These are phyloP conservation scores for Phyllopteryx taeniolatus DNA, from an alignment of 2,113 vertebrate species.

Conservation along the genomic window DNA sequence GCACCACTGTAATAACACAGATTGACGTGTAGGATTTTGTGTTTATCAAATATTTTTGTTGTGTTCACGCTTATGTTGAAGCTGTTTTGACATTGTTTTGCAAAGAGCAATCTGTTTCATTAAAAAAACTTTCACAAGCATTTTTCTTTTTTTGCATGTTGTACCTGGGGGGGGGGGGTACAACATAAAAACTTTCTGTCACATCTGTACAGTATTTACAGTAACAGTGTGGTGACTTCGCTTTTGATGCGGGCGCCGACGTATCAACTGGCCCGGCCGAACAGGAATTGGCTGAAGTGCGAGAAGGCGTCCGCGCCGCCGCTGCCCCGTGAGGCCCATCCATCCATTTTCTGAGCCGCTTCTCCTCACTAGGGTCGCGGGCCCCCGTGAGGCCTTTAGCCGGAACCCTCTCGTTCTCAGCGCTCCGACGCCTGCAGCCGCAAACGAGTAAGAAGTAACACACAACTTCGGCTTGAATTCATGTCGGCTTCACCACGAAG, in stretches of 20 bases:
- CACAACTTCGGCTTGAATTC: background rate
- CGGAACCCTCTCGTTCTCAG: constrained; percentile 88
- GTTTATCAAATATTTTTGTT: background rate
- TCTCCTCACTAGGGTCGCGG: too few relatives aligned
- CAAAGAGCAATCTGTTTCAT: background rate
- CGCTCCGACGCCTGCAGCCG: constrained; percentile 86
- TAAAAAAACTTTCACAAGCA: background rate
- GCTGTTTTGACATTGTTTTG: background rate
- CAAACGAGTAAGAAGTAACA: constrained; percentile 18
- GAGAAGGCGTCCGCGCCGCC: constrained; percentile 92
- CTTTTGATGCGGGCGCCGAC: constrained; percentile 84
- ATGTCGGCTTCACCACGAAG: too few relatives aligned
- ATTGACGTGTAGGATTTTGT: too few relatives aligned
- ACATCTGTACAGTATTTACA: background rate
- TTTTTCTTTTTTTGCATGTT: background rate
- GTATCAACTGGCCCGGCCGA: constrained; percentile 78
- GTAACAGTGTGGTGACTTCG: background rate
- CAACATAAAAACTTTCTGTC: background rate
- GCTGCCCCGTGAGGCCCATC: constrained; percentile 75
- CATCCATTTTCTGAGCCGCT: too few relatives aligned
- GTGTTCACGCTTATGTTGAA: background rate
- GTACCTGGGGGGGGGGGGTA: background rate
- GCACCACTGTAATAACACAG: too few relatives aligned
- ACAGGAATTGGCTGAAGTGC: constrained; percentile 93
- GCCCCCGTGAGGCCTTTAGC: background rate